phyloP scores from a whole-genome alignment of 2,888 invertebrate species.

The Hydrotaea cyrtoneurina region DNA sequence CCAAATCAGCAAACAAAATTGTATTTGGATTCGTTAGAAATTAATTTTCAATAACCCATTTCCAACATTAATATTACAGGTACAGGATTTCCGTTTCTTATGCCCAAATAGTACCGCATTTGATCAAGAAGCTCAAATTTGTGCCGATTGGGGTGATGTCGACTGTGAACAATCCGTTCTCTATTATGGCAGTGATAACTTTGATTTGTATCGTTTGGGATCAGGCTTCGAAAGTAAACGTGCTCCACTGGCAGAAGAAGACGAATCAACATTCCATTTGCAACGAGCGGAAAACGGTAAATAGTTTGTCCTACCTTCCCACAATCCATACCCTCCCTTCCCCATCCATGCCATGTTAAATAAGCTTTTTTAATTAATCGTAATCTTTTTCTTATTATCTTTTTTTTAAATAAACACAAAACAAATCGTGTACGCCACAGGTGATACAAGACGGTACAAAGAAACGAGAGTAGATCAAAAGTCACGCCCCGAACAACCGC shows the following conservation, averaged over 20 bases:
- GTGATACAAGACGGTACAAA: slow-evolving; percentile 78
- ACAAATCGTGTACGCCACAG: slow-evolving; percentile 67
- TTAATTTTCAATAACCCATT: too few relatives aligned
- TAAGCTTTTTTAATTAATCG: slow-evolving; percentile 55
- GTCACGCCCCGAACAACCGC: slow-evolving; percentile 75
- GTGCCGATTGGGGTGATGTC: slow-evolving; percentile 95
- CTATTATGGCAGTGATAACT: slow-evolving; percentile 91
- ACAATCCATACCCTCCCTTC: neutral
- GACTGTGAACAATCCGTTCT: slow-evolving; percentile 91
- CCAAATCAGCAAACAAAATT: too few relatives aligned
- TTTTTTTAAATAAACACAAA: neutral
- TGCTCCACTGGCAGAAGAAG: slow-evolving; percentile 83
- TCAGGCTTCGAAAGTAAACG: slow-evolving; percentile 88
- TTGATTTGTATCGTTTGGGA: slow-evolving; percentile 91
- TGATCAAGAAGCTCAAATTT: slow-evolving; percentile 95
- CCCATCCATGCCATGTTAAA: slow-evolving; percentile 10
- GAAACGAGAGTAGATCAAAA: slow-evolving; percentile 78
- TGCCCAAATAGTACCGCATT: slow-evolving; percentile 95
- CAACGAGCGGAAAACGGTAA: slow-evolving; percentile 87
- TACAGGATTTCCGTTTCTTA: slow-evolving; percentile 91
- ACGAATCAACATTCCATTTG: slow-evolving; percentile 87
- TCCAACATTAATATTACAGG: slow-evolving; percentile 78
- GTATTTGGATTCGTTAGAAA: too few relatives aligned
- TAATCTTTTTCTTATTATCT: neutral
- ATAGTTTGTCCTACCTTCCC: slow-evolving; percentile 23